Evolutionary conservation across 2,888 invertebrate species (phyloP), one percentile per base, ranked within the genome.

Genomic region (Pardosa pseudoannulata): DNA sequence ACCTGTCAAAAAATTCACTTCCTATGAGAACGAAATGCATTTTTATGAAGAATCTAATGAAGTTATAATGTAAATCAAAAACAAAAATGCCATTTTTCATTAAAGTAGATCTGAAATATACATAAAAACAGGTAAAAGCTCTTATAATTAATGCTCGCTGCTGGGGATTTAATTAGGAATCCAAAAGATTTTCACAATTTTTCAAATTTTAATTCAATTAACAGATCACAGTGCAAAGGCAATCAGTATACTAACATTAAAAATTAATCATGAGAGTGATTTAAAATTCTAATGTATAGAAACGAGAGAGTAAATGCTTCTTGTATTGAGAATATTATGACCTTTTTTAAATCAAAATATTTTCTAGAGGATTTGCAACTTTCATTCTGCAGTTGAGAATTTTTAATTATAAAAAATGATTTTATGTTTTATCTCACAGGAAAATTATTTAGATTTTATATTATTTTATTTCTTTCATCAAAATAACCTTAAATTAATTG

Each of bases 151-250:
- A 2, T 46, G 16, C 16, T 16, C 41, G 41, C 41, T 46, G 41
- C 41, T 16, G 41, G 41, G 41, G 16, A 46, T 46, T 46, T 46
- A 46, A 46, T 46, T 46, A 46, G 41, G 1, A 16, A 46, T 46
- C 41, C 9, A 46, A 46, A 46, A 46, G 41, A 1, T 46, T 46
- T 46, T 46, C 41, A 16, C 41, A 46, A 46, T 46, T 46, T 46
- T 46, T 46, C 41, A 46, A 46, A 46, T 46, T 46, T 46, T 46
- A 46, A 46, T 46, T 46, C 41, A 46, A 46, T 46, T 46, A 46
- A 13, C 41, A 46, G 16, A 46, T 46, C 6, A 46, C 2, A 46
- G 16, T 9, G 16, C 41, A 46, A 16, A 46, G 9, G 41, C 41
- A 46, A 46, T 46, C 41, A 16, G 6, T 16, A 16, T 16, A 46